phyloP scores from a whole-genome alignment of 2,888 invertebrate species.

The Luperina testacea region DNA sequence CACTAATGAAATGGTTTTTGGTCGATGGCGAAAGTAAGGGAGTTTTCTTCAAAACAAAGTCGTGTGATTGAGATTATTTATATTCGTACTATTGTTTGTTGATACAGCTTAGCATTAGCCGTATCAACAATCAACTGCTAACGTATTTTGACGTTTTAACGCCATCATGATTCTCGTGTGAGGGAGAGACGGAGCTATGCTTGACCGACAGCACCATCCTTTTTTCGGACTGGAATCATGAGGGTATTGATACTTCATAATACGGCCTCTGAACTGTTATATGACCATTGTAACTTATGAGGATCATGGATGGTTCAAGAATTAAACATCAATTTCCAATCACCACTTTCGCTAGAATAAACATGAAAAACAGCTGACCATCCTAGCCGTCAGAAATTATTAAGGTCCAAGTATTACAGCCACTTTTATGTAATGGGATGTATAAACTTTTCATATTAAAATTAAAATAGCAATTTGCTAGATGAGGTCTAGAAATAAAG shows the following conservation, averaged over 20 bases:
- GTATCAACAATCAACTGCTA: no score
- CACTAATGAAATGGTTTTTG: slow-evolving; percentile 49
- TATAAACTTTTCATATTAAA: slow-evolving; percentile 10
- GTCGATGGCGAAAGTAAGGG: slow-evolving; percentile 9
- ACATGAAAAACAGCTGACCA: not conserved
- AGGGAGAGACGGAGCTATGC: no score
- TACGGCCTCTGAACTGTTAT: not conserved
- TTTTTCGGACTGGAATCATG: no score
- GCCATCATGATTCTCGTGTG: no score
- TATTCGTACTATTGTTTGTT: not conserved
- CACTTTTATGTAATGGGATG: slow-evolving; percentile 6
- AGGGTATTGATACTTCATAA: not conserved
- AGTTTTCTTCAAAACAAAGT: not conserved
- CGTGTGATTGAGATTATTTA: not conserved
- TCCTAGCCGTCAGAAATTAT: not conserved
- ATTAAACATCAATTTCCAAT: not conserved
- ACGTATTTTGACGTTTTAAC: no score
- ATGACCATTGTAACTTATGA: no score
- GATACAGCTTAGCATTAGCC: no score
- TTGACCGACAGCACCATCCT: no score
- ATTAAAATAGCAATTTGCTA: slow-evolving; percentile 7
- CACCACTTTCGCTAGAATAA: not conserved
- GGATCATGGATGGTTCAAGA: not conserved
- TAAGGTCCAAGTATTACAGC: not conserved
- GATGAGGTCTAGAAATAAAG: not conserved